Base-by-base conservation (phyloP, 2,888 invertebrate genomes). In the Diarsia mendica region DNA sequence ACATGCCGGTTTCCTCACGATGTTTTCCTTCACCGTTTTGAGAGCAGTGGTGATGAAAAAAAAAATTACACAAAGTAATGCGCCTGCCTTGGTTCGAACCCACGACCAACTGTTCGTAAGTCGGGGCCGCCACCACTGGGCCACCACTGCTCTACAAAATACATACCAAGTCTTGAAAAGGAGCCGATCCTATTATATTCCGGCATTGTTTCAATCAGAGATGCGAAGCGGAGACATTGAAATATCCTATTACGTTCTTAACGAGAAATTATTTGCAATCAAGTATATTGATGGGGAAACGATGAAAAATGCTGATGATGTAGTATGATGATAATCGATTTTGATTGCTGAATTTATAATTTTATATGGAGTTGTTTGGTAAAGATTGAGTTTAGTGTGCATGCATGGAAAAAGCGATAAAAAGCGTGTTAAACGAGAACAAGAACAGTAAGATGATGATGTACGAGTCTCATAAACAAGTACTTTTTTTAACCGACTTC, bases 181-280 rank as follows among this genome's bases (percentile, higher is more conserved):
- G 69, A 82, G 73, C 72, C 79, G 76, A 87, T 86, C 84, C 86
- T 88, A 88, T 89, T 89, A 89, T 83, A 74, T 78, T 75, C 83
- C 70, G 80, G 67, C 81, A 87, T 89, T 91, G 87, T 89, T 91
- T 88, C 86, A 88, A 89, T 87, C 86, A 79, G 81, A 83, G 69
- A 80, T 79, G 80, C 76, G n/a, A 77, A 74, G 80, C 84, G 86
- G 83, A 77, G 79, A 84, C 75, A 80, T 78, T 82, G 78, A 77
- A 87, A 87, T 80, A 82, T 85, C 72, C 74, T 80, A 80, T 83
- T 71, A 77, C 82, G 73, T 77, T 84, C 81, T 77, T 84, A 81
- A 60, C 60, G 68, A 75, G 49, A 76, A 85, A 83, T 83, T 80
- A 84, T 83, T 83, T 75, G 70, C 79, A 82, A 73, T 79, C 49